Percentiles rank a stretch among this genome's conserved stretches.
Conservation (phyloP, 2,888 invertebrate species). For the Diploptera punctata region DNA sequence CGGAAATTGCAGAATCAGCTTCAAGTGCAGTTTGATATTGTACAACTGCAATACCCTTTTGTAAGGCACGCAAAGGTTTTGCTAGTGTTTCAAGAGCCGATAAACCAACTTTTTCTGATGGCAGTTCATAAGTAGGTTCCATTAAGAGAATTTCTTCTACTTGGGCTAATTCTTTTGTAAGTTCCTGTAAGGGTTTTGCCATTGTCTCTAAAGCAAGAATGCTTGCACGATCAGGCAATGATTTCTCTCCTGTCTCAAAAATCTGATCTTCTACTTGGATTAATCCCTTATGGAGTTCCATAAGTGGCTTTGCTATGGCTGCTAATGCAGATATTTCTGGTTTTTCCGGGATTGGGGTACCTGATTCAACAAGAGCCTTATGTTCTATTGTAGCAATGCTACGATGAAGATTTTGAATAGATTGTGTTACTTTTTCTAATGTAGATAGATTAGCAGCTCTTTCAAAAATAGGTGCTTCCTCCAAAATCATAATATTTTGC, state of each 20-base stretch:
- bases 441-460: slow-evolving; percentile 10
- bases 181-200: slow-evolving; percentile 23
- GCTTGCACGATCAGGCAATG: slow-evolving; percentile 20
- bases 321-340: background rate
- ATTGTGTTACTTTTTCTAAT: slow-evolving; percentile 25
- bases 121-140: slow-evolving; percentile 20
- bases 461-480: slow-evolving; percentile 20
- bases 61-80: slow-evolving; percentile 7
- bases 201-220: background rate
- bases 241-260: slow-evolving; percentile 23
- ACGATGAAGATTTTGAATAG: slow-evolving; percentile 33
- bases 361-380: background rate
- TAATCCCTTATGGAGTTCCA: slow-evolving; percentile 27
- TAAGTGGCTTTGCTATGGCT: slow-evolving; percentile 27
- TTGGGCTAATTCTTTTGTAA: background rate
- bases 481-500: slow-evolving; percentile 10
- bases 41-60: slow-evolving; percentile 10
- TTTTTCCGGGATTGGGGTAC: background rate
- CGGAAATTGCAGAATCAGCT: slow-evolving; percentile 29
- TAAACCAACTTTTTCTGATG: background rate
- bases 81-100: background rate
- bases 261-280: slow-evolving; percentile 18
- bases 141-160: slow-evolving; percentile 34
- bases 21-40: slow-evolving; percentile 35
- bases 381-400: slow-evolving; percentile 33